Base-by-base conservation (phyloP, 1,140 invertebrate species). In the Pinna nobilis region DNA sequence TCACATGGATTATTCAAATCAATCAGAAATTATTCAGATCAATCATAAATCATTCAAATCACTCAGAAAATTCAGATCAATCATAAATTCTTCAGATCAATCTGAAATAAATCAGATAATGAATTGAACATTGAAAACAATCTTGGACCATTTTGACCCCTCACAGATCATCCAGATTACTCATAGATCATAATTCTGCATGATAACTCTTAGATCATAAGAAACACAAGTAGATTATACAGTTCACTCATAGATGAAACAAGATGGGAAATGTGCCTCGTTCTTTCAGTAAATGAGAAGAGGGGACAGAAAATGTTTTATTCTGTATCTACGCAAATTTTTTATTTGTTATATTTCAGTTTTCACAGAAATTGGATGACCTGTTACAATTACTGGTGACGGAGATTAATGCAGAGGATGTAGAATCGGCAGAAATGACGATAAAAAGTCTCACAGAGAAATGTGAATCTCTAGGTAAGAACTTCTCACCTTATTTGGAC, bases 391-490 rank as follows among this genome's bases (percentile, higher is more conserved):
- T 87, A 7, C 68, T 88, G 49, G 88, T 80, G 82, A 70, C 83
- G 93, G 94, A 92, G 81, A 87, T 88, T 35, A 89, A 94, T 55
- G 93, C 93, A 85, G 90, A 90, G 57, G 92, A 94, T 83, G 90
- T 94, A 67, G 90, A 92, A n/a, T 91, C 76, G 18, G 86, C 85
- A 9, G 77, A 86, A 51, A 74, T 80, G 44, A 82, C 78, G 13
- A 51, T 88, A 6, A 73, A 78, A 47, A 60, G 57, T 47, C 74
- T 88, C 15, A 74, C 84, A 37, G 81, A 86, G n/a, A 87, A 86
- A 71, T 84, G 79, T 73, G 82, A 86, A 49, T 72, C 76, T 37
- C 81, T 87, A 49, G 82, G 86, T 88, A 78, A 71, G 77, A 47
- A 23, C 18, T 30, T 53, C 15, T 60, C 30, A 25, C 6, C 3